Percentiles rank a stretch among this genome's conserved stretches.
phyloP scores from a whole-genome alignment of 2,113 vertebrate genomes.

The Semicossyphus pulcher region DNA sequence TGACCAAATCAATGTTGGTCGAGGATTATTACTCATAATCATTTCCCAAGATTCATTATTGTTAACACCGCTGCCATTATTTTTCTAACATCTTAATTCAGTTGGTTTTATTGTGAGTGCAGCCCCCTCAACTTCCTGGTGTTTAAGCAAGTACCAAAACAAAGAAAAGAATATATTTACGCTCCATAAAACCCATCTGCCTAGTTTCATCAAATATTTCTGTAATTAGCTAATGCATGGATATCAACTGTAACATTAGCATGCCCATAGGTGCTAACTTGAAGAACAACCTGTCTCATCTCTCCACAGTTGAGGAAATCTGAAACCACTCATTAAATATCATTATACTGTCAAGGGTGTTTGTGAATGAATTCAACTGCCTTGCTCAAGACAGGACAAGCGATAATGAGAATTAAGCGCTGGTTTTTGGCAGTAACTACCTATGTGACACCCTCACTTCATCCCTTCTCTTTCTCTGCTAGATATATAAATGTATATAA shows the following conservation, averaged over 20 bases:
- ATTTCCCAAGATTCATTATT: too few relatives aligned
- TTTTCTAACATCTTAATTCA: too few relatives aligned
- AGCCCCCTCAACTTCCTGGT: too few relatives aligned
- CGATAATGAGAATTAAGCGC: background rate
- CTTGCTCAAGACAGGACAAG: background rate
- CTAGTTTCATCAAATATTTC: background rate
- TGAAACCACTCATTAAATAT: slow-evolving; percentile 2
- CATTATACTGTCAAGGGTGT: too few relatives aligned
- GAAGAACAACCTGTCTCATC: background rate
- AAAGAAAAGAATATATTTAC: too few relatives aligned
- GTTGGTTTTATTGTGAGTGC: too few relatives aligned
- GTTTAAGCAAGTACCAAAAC: too few relatives aligned
- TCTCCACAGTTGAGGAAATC: background rate
- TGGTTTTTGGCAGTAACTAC: background rate
- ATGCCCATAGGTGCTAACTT: background rate
- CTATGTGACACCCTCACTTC: background rate
- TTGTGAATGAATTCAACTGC: background rate
- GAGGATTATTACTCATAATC: too few relatives aligned
- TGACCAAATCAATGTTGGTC: too few relatives aligned
- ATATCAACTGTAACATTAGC: slow-evolving; percentile 18
- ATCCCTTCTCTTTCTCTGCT: background rate
- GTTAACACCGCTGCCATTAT: too few relatives aligned
- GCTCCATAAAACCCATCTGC: too few relatives aligned
- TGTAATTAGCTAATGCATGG: slow-evolving; percentile 4
- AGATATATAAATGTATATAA: background rate